Evolutionary conservation across 92 coral and sea anemone genomes (phyloP).

Genomic region (Phymanthus crucifer): DNA sequence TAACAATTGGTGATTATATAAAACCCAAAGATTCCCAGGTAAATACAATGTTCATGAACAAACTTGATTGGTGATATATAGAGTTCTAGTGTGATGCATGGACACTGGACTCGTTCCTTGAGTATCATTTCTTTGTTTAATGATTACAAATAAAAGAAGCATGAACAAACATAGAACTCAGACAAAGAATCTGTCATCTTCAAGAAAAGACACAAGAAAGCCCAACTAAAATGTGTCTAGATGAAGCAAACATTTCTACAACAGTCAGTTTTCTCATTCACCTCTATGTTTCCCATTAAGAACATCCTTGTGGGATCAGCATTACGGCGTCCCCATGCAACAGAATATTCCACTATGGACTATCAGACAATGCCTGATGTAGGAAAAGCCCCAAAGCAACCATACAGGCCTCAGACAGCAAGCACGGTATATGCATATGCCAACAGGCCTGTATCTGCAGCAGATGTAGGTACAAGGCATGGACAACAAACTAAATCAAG

Average conservation of each 20-base stretch:
- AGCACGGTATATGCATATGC: constrained; percentile 89
- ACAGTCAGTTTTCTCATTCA: not conserved
- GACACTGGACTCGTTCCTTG: too few relatives aligned
- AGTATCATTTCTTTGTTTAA: too few relatives aligned
- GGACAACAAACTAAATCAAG: constrained; percentile 93
- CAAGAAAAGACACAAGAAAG: too few relatives aligned
- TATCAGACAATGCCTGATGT: constrained; percentile 93
- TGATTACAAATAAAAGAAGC: too few relatives aligned
- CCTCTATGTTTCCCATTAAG: not conserved
- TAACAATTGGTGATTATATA: constrained; percentile 12
- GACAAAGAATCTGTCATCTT: too few relatives aligned
- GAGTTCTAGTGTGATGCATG: too few relatives aligned
- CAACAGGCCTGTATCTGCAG: constrained; percentile 77
- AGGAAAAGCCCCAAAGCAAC: constrained; percentile 82
- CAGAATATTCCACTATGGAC: constrained; percentile 81
- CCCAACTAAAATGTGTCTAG: not conserved
- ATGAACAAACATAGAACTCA: too few relatives aligned
- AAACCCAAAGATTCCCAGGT: constrained; percentile 41
- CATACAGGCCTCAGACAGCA: constrained; percentile 71
- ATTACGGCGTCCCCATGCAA: constrained; percentile 96
- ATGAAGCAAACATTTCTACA: not conserved
- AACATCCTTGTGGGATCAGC: constrained; percentile 91
- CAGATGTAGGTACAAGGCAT: constrained; percentile 54
- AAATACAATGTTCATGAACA: too few relatives aligned
- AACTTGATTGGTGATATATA: too few relatives aligned